Conservation (phyloP, 2,888 invertebrate species). For the Cryptocheilus praepositus region DNA sequence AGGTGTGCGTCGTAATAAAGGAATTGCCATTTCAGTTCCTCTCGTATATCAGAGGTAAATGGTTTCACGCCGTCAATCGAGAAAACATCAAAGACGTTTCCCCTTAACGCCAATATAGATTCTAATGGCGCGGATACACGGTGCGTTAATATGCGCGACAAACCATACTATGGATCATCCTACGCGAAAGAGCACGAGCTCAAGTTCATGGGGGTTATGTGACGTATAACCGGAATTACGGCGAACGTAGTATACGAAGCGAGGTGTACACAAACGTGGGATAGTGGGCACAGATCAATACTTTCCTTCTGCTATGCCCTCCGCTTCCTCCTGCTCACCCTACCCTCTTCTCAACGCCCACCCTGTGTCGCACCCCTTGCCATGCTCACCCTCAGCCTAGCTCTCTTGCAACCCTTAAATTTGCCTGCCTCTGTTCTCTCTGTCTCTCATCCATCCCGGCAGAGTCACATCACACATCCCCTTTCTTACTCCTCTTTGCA, state of each 20-base stretch:
- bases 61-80: too few relatives aligned
- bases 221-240: constrained; percentile 55
- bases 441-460: constrained; percentile 14
- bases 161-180: constrained; percentile 14
- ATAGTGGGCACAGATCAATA: constrained; percentile 73
- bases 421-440: constrained; percentile 47
- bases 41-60: too few relatives aligned
- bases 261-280: constrained; percentile 68
- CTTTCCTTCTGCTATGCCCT: constrained; percentile 72
- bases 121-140: too few relatives aligned
- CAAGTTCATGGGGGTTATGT: constrained; percentile 46
- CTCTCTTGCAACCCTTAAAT: constrained; percentile 63
- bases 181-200: constrained; percentile 23
- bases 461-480: constrained; percentile 10
- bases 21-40: too few relatives aligned
- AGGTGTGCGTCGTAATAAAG: too few relatives aligned
- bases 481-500: neutral
- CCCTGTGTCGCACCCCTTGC: constrained; percentile 41
- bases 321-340: constrained; percentile 52
- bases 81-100: too few relatives aligned
- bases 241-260: constrained; percentile 59
- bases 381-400: constrained; percentile 40
- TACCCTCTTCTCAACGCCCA: constrained; percentile 31
- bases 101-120: too few relatives aligned
- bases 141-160: neutral